Base-by-base conservation (phyloP, 2,797 vertebrate species). In the Kryptolebias ocellatus region DNA sequence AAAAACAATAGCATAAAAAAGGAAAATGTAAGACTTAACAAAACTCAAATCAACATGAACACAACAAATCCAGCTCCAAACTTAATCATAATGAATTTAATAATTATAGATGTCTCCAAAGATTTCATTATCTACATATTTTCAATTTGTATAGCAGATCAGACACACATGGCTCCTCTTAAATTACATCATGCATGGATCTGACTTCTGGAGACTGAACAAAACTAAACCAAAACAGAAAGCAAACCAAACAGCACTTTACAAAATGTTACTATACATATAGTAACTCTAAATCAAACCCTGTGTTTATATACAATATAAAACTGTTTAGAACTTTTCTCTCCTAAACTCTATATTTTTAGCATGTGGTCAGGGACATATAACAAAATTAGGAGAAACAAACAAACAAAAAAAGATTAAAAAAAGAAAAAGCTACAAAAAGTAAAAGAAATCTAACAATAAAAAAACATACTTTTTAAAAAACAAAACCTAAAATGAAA, bases 221-320 rank as follows among this genome's bases (percentile, higher is more conserved):
- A 37, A 79, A 80, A 78, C 59, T 50, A 64, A 74, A 79, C 58
- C 34, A 2, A 4, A 72, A 79, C 8, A 3, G 60, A 72, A 86
- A 67, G n/a, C 1, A 76, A 87, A 82, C 60, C 61, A 72, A 91
- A 92, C 87, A 79, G 81, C 89, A 92, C 84, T 83, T 87, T 92
- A 92, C 85, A 89, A 93, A 92, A 90, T 87, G 76, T 85, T 72
- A 90, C 87, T 83, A 57, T 88, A 90, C 87, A 87, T 79, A 76
- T 58, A 83, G 64, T 81, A 83, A 58, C 57, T 61, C 67, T 68
- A 79, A 92, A 78, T 83, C 60, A 84, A 86, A 81, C 77, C 80
- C 60, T 83, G 78, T 64, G 66, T 78, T 84, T 85, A 91, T 93
- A 80, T 91, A 92, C 87, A 92, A 81, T 83, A 79, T 52, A 87